These are phyloP conservation scores for Pan paniscus DNA, from an alignment of 2,113 vertebrate species.

Conservation along the genomic window DNA sequence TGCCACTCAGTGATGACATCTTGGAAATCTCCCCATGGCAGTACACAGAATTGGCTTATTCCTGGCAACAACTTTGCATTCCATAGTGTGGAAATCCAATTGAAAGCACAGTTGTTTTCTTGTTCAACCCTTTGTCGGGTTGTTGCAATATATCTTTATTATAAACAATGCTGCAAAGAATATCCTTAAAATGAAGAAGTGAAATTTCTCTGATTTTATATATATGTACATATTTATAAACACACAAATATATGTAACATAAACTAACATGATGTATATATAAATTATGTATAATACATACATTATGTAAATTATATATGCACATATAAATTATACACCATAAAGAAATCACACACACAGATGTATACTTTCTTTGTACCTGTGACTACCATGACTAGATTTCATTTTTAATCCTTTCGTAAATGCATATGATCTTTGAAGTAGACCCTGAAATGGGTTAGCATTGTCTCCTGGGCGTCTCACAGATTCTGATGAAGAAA, in stretches of 20 bases:
- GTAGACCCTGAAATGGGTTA: no score
- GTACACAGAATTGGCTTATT: accelerated
- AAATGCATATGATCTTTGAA: not conserved
- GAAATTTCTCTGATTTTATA: not conserved
- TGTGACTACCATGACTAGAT: no score
- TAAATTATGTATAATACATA: no score
- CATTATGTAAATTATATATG: not conserved
- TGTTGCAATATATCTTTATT: not conserved
- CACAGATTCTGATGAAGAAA: not conserved
- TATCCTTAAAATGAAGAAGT: not conserved
- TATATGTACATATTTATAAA: no score
- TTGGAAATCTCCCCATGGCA: no score
- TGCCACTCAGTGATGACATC: not conserved
- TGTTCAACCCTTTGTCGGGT: no score
- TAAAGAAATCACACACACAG: not conserved
- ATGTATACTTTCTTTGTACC: not conserved
- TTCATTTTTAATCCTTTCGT: not conserved
- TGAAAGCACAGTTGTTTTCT: not conserved
- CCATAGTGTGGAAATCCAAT: not conserved
- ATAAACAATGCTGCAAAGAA: not conserved
- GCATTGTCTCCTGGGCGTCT: not conserved
- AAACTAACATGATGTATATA: not conserved
- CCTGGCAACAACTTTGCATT: not conserved
- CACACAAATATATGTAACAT: not conserved
- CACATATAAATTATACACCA: not conserved